These are phyloP conservation scores for Halcyon senegalensis DNA, from an alignment of 2,113 vertebrate species.

Conservation along the genomic window DNA sequence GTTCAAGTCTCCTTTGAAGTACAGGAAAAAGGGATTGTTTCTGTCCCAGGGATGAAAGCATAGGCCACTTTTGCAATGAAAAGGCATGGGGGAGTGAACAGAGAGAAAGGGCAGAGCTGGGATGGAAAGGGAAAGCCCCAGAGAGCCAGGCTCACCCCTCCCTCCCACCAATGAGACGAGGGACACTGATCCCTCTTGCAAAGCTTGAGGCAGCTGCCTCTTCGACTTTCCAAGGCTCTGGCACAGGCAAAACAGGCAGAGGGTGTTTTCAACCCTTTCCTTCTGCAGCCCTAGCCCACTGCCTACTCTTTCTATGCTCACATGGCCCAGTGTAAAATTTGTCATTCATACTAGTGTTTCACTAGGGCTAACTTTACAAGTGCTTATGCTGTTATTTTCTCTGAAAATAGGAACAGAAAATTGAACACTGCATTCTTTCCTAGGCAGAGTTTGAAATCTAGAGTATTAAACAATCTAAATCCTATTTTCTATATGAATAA, in stretches of 20 bases:
- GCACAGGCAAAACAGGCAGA: background rate
- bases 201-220: background rate
- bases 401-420: background rate
- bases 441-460: background rate
- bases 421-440: background rate
- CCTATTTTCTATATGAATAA: background rate
- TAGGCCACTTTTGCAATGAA: background rate
- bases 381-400: background rate
- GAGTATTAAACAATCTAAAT: background rate
- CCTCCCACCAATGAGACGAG: background rate
- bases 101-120: background rate
- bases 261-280: background rate
- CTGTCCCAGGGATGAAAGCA: background rate
- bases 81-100: background rate
- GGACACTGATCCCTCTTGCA: background rate
- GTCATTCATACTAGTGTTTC: rapidly evolving
- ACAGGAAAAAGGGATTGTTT: background rate
- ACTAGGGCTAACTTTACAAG: background rate
- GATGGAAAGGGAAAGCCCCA: background rate
- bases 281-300: background rate
- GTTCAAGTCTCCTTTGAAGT: background rate
- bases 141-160: background rate
- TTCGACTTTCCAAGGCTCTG: background rate
- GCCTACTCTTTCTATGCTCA: background rate
- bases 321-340: background rate